These are phyloP conservation scores for Vireo griseus DNA, from an alignment of 2,797 vertebrate genomes.

Conservation along the genomic window DNA sequence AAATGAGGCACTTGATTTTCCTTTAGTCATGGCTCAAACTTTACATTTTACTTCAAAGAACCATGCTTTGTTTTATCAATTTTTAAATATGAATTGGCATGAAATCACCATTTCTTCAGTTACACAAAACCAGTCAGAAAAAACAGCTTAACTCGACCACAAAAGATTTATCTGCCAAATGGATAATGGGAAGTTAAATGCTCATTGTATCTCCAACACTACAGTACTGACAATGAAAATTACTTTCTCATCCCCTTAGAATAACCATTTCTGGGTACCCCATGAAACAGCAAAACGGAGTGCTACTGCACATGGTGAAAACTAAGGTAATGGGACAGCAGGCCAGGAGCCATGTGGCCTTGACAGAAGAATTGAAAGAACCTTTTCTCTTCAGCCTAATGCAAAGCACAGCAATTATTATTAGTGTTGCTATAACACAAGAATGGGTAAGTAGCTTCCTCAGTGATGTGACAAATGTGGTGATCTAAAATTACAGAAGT, in stretches of 20 bases:
- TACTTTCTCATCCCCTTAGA: background rate
- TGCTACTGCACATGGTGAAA: background rate
- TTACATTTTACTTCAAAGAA: background rate
- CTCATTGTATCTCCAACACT: background rate
- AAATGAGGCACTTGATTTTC: background rate
- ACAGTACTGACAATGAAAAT: background rate
- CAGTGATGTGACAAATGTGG: background rate
- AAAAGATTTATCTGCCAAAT: background rate
- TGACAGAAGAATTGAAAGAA: background rate
- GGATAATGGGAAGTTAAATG: background rate
- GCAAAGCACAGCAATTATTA: background rate
- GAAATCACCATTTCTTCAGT: background rate
- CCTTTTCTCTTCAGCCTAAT: background rate
- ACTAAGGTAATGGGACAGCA: background rate
- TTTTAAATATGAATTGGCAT: background rate
- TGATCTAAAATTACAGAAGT: background rate
- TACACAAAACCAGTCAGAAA: background rate
- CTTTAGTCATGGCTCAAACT: background rate
- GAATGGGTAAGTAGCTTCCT: background rate
- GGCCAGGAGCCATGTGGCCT: background rate
- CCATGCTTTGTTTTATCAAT: background rate
- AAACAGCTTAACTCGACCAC: background rate
- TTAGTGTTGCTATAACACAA: background rate
- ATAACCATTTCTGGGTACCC: background rate
- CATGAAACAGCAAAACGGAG: background rate